Conservation (phyloP, 2,797 vertebrate species). For the Pristis pectinata region DNA sequence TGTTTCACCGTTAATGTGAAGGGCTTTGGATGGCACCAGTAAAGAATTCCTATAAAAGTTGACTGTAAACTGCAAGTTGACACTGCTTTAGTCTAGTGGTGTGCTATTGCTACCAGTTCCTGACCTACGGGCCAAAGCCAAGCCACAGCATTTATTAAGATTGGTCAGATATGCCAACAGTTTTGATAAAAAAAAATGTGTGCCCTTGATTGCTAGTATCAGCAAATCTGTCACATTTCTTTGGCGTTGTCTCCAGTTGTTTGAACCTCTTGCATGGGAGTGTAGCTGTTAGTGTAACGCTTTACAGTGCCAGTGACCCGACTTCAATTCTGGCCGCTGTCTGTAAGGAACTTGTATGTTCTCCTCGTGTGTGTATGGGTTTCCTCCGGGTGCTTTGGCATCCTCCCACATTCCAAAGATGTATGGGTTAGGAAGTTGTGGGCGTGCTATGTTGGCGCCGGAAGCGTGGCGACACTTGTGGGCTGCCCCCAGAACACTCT, state of each 20-base stretch:
- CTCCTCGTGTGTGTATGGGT: too few species aligned
- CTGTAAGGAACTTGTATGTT: too few species aligned
- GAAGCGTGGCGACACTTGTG: too few species aligned
- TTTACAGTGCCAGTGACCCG: too few species aligned
- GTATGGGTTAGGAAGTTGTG: too few species aligned
- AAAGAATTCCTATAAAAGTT: background rate
- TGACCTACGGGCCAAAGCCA: background rate
- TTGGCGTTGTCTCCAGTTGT: background rate
- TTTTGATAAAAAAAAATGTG: background rate
- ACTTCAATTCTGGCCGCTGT: too few species aligned
- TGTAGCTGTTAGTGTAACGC: too few species aligned
- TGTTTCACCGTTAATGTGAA: background rate
- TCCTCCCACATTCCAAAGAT: too few species aligned
- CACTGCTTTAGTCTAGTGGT: background rate
- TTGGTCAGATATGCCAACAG: background rate
- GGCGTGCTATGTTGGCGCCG: too few species aligned
- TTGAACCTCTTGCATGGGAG: background rate
- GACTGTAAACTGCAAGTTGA: background rate
- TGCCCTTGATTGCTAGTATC: background rate
- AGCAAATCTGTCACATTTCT: background rate
- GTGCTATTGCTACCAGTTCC: background rate
- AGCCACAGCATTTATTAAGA: background rate
- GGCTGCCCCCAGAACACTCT: too few species aligned
- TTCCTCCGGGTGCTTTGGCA: too few species aligned
- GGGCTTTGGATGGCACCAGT: background rate